A percentile compares a stretch with the other conserved stretches of the same genome.
phyloP scores from a whole-genome alignment of 2,113 vertebrate species.

The Urocolius indicus region DNA sequence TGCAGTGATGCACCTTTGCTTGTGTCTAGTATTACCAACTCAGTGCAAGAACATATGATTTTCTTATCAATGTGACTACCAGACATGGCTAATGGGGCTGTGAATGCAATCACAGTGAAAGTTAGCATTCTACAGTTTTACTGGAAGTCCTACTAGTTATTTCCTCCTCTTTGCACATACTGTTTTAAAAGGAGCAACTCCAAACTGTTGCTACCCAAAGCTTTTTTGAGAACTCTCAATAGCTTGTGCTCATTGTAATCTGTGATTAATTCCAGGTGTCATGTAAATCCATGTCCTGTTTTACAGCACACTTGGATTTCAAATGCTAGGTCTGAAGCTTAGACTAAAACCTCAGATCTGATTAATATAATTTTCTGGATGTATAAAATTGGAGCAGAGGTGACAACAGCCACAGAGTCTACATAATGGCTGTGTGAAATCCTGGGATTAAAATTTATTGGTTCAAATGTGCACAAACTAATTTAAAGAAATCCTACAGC shows the following conservation, averaged over 20 bases:
- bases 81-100: not conserved
- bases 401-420: not conserved
- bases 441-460: constrained; percentile 10
- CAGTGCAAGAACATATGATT: not conserved
- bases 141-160: not conserved
- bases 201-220: not conserved
- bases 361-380: constrained; percentile 1
- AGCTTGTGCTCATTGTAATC: not conserved
- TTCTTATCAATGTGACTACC: not conserved
- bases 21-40: not conserved
- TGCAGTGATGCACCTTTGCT: not conserved
- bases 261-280: not conserved
- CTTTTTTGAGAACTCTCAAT: not conserved
- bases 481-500: constrained; percentile 4
- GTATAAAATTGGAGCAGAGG: not conserved
- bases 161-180: not conserved
- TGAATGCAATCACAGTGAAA: not conserved
- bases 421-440: not conserved
- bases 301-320: not conserved
- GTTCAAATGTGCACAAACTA: not conserved
- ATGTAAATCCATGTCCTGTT: not conserved
- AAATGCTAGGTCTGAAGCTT: not conserved
- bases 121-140: not conserved
- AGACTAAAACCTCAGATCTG: not conserved
- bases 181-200: not conserved